These are phyloP conservation scores for Cricetomys ansorgei DNA, from an alignment of 2,113 vertebrate genomes.

Conservation along the genomic window DNA sequence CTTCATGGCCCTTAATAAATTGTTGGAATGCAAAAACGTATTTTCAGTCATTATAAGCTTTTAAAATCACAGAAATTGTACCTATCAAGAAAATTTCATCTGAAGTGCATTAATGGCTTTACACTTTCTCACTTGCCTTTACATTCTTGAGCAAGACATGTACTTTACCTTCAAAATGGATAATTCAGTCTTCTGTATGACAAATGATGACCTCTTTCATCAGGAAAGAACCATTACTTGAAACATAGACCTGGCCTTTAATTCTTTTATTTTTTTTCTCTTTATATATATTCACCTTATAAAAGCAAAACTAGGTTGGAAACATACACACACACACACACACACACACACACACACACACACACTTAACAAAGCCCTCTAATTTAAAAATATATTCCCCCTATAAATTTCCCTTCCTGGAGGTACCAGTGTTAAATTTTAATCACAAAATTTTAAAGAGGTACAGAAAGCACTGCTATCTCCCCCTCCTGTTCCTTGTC, in stretches of 20 bases:
- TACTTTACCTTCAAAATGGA: background rate
- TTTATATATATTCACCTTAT: background rate
- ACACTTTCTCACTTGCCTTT: background rate
- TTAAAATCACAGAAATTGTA: background rate
- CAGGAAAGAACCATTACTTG: background rate
- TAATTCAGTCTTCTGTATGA: background rate
- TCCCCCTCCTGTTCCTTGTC: background rate
- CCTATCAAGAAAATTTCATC: background rate
- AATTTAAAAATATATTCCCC: background rate
- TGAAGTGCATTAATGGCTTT: background rate
- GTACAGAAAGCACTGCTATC: accelerated
- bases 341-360: background rate
- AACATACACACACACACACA: background rate
- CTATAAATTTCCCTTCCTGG: background rate
- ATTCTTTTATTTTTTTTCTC: background rate
- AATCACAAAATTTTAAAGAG: background rate
- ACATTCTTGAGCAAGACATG: background rate
- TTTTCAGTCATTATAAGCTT: background rate
- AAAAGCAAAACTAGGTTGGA: background rate
- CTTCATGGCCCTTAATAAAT: background rate
- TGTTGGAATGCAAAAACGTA: background rate
- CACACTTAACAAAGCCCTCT: background rate
- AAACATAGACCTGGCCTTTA: background rate
- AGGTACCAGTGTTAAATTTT: background rate
- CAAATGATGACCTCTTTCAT: background rate